These are phyloP conservation scores for Caenorhabditis tropicalis DNA, from an alignment of 1,140 invertebrate species.

Conservation along the genomic window DNA sequence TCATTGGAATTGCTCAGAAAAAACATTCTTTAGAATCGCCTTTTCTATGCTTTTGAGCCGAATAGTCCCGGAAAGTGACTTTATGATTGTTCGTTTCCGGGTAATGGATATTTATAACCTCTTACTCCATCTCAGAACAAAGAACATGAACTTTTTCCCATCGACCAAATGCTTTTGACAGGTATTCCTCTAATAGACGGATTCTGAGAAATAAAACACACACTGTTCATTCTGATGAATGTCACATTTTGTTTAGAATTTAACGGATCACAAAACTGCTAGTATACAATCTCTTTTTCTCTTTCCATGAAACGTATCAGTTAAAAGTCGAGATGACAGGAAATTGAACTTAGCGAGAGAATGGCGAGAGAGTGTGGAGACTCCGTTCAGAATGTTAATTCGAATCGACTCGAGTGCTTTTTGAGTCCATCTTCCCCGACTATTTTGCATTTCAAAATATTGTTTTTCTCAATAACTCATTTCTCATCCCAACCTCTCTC, in stretches of 20 bases:
- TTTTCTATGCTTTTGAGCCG: background rate
- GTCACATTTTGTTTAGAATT: no score
- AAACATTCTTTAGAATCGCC: background rate
- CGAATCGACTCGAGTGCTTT: constrained; percentile 2
- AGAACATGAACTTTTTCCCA: background rate
- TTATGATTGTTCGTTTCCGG: constrained; percentile 13
- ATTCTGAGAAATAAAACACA: background rate
- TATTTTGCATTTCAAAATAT: background rate
- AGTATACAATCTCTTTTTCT: no score
- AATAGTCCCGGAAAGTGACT: background rate
- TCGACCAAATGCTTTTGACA: background rate
- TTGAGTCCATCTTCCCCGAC: background rate
- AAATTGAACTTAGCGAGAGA: background rate
- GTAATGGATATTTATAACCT: background rate
- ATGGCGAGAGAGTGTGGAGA: no score
- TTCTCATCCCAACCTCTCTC: no score
- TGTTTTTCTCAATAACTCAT: no score
- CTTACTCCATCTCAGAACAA: background rate
- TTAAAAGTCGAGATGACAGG: constrained; percentile 13
- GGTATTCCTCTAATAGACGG: background rate
- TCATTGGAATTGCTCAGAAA: background rate
- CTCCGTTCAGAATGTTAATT: constrained; percentile 35
- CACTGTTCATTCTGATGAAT: no score
- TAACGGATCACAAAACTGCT: no score
- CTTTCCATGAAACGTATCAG: no score